Evolutionary conservation across 2,113 vertebrate species (phyloP).

Genomic region (Psittacara wagleri): DNA sequence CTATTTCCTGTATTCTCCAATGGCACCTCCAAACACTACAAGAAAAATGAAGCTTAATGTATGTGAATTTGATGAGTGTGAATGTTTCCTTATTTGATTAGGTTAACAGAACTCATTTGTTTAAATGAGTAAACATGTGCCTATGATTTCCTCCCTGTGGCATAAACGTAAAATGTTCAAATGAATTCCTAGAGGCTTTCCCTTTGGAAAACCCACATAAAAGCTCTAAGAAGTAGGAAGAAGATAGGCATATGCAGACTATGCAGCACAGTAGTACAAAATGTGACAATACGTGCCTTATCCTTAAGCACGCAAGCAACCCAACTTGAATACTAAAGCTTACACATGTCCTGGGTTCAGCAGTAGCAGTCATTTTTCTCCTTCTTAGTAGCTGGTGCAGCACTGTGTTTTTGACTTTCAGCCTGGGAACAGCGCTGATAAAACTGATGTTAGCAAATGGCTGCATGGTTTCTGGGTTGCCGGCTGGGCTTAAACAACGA

Average conservation of each 20-base stretch:
- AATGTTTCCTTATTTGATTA: neutral
- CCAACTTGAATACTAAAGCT: neutral
- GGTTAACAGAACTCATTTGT: neutral
- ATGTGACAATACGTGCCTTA: neutral
- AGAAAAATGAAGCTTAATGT: neutral
- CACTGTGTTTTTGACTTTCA: no score
- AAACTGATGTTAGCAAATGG: no score
- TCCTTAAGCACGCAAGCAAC: neutral
- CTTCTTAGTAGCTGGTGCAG: no score
- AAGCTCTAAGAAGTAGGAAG: neutral
- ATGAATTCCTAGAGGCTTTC: neutral
- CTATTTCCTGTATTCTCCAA: constrained; percentile 2
- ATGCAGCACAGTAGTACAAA: neutral
- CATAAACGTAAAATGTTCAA: neutral
- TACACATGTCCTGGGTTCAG: neutral
- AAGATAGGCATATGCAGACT: neutral
- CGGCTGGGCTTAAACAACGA: no score
- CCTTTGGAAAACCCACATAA: neutral
- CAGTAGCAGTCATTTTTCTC: no score
- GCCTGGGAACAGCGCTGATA: no score
- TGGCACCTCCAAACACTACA: neutral
- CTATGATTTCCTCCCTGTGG: neutral
- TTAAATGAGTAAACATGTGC: neutral
- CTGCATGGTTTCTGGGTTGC: no score
- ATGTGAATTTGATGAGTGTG: neutral